Evolutionary conservation across 2,797 vertebrate species (phyloP).

Genomic region (Varecia variegata): DNA sequence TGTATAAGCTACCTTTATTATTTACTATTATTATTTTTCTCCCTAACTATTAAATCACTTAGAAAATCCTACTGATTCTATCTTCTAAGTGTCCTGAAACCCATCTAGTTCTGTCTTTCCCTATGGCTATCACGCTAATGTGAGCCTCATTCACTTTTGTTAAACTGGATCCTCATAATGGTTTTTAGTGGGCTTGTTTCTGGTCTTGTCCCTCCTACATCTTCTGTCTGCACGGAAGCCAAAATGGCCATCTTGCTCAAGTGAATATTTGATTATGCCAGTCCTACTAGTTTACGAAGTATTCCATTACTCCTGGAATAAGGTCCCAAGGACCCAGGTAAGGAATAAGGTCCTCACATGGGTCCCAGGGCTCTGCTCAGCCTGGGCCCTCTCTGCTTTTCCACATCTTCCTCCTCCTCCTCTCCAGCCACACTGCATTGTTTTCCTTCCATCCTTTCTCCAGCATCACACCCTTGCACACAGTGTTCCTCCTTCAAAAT

Average conservation of each 20-base stretch:
- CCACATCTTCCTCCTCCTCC: not conserved
- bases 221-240: not conserved
- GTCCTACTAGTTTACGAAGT: not conserved
- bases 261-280: not conserved
- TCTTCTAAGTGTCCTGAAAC: not conserved
- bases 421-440: not conserved
- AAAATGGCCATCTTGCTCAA: not conserved
- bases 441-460: not conserved
- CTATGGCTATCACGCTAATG: not conserved
- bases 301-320: not conserved
- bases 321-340: too few relatives aligned
- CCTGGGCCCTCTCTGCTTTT: rapidly evolving
- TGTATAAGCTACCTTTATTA: not conserved
- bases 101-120: not conserved
- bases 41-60: not conserved
- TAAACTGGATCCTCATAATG: not conserved
- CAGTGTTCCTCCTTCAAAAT: not conserved
- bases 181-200: not conserved
- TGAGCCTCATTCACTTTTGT: not conserved
- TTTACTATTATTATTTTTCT: not conserved
- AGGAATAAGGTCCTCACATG: too few relatives aligned
- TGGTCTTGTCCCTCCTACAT: not conserved
- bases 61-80: not conserved
- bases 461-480: not conserved
- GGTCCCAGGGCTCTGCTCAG: not conserved